Conservation (phyloP, 2,797 vertebrate genomes). For the Pelodytes ibericus region DNA sequence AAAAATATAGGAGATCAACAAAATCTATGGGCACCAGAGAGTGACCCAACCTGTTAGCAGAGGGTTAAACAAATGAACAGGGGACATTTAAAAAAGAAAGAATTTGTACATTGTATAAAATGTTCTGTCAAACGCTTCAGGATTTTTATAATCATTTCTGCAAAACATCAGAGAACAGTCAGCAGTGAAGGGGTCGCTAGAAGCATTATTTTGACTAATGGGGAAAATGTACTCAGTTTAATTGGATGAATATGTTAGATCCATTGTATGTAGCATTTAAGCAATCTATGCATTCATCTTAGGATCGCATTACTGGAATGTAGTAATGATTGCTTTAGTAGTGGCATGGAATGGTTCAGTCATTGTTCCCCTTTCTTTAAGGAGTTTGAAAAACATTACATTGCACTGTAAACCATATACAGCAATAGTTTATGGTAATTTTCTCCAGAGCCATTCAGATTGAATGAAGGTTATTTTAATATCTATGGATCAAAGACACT, state of each 20-base stretch:
- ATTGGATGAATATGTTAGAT: slow-evolving; percentile 2
- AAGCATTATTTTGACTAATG: slow-evolving; percentile 17
- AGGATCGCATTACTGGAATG: slow-evolving; percentile 20
- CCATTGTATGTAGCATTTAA: slow-evolving; percentile 25
- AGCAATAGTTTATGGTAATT: not conserved
- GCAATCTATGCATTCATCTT: slow-evolving; percentile 26
- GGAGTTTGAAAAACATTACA: slow-evolving; percentile 13
- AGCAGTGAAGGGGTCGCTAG: slow-evolving; percentile 1
- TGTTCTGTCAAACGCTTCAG: too few species aligned
- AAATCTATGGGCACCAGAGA: too few species aligned
- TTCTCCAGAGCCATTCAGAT: not conserved
- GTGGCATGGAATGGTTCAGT: not conserved
- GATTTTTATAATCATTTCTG: not conserved
- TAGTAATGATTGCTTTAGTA: slow-evolving; percentile 16
- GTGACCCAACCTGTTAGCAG: too few species aligned
- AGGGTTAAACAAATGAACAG: too few species aligned
- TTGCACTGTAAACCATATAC: not conserved
- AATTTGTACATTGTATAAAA: too few species aligned
- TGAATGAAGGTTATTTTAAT: not conserved
- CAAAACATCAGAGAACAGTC: not conserved
- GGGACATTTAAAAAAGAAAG: too few species aligned
- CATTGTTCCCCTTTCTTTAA: slow-evolving; percentile 2
- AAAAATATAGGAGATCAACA: too few species aligned
- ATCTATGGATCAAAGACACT: not conserved
- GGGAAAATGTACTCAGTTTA: slow-evolving; percentile 8